Conservation (phyloP, 1,140 invertebrate species). For the Drosophila bocqueti region DNA sequence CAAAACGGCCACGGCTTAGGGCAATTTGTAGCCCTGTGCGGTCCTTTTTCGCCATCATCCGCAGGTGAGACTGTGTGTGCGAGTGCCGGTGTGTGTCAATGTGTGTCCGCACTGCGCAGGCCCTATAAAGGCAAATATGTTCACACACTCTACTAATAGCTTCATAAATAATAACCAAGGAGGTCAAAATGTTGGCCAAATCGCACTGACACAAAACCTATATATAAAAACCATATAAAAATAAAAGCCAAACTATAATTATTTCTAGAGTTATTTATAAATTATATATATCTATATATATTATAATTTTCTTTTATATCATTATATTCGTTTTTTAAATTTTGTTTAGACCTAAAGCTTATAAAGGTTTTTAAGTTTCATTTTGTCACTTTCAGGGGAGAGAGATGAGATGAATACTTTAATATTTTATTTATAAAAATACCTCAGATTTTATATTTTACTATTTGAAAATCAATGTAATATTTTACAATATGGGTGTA, state of each 20-base stretch:
- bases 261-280: no score
- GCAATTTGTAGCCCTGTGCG: conserved; percentile 81
- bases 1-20: conserved; percentile 60
- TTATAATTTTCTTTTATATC: no score
- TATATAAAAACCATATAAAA: neutral
- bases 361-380: no score
- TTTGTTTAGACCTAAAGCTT: no score
- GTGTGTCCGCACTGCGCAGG: conserved; percentile 23
- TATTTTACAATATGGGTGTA: no score
- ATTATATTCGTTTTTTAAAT: no score
- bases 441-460: neutral
- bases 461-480: neutral
- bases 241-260: no score
- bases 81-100: conserved; percentile 26
- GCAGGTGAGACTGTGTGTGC: conserved; percentile 37
- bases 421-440: no score
- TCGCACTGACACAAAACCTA: conserved; percentile 51
- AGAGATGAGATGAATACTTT: no score
- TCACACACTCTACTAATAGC: conserved; percentile 84
- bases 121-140: conserved; percentile 80
- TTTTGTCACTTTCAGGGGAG: no score
- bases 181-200: conserved; percentile 65
- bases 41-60: conserved; percentile 62
- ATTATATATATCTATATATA: no score
- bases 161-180: conserved; percentile 85